Base-by-base conservation (phyloP, 1,140 invertebrate genomes). In the Goniozus legneri region DNA sequence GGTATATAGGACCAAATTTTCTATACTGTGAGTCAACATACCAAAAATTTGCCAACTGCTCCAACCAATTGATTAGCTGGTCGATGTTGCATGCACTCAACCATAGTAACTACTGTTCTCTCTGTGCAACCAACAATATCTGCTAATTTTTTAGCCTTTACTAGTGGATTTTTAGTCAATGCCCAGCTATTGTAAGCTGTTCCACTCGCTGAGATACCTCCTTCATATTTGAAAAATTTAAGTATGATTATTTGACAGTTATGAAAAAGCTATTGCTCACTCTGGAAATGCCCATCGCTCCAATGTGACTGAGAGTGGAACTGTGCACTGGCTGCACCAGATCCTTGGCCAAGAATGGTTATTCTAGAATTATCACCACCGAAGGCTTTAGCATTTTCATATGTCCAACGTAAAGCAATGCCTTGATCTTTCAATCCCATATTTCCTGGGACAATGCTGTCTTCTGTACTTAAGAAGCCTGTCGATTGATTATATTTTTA, bases 161-260 rank as follows among this genome's bases (percentile, higher is more conserved):
- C 69, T 2, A 76, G 64, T 0, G 85, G 78, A 35, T 83, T 79
- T 52, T 81, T 69, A 2, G 80, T 75, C 19, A 84, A 66, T 0
- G 84, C 81, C 87, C 83, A 91, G 1, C 80, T 79, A 52, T 76
- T 76, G 8, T 87, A 63, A 3, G 82, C 82, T 7, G 84, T 82
- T 0, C 88, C 89, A 60, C 86, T 88, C 73, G 83, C 80, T 1
- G 87, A 80, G 20, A 91, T 83, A 1, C 82, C 86, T 30, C 81
- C 73, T 44, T 84, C 24, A 27, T 6, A 6, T 27, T 27, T 6
- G 24, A 12, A 7, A 12, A 27, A 27, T 27, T 27, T 27, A 12
- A 27, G 12, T 6, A 7, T 27, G 12, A 7, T 27, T 7, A 7
- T 27, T 12, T 7, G 6, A 27, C 6, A 27, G 3, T 33, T 32